phyloP scores from a whole-genome alignment of 2,113 vertebrate genomes.

The Poecile atricapillus region DNA sequence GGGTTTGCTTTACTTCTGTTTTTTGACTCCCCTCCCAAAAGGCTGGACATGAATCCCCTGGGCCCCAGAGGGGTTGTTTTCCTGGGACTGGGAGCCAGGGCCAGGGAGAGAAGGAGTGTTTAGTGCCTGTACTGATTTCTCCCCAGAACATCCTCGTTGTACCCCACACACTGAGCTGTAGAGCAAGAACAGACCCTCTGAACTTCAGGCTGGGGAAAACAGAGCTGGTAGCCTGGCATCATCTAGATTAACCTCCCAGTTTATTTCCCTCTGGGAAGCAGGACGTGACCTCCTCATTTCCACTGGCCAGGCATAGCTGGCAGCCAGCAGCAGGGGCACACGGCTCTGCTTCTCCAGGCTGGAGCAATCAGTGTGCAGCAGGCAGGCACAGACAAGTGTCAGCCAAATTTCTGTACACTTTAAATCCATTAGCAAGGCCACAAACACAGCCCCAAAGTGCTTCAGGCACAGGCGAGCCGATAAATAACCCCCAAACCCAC shows the following conservation, averaged over 20 bases:
- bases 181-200: neutral
- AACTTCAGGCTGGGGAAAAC: neutral
- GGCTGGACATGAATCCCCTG: neutral
- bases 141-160: fast-evolving
- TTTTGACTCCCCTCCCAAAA: neutral
- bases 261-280: neutral
- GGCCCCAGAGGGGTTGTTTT: neutral
- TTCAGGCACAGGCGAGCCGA: neutral
- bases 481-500: neutral
- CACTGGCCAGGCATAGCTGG: neutral
- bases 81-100: neutral
- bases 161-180: neutral
- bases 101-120: neutral
- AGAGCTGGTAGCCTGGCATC: neutral
- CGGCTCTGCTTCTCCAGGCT: neutral
- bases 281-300: slow-evolving; percentile 18
- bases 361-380: slow-evolving; percentile 1
- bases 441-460: neutral
- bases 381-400: slow-evolving; percentile 21
- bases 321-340: neutral
- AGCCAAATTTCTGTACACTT: neutral
- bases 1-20: neutral
- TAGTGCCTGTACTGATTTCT: neutral
- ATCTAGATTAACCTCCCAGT: neutral
- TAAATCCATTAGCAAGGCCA: slow-evolving; percentile 17